Evolutionary conservation across 2,888 invertebrate species (phyloP), one percentile per base, ranked within the genome.

Genomic region (Clivina fossor): DNA sequence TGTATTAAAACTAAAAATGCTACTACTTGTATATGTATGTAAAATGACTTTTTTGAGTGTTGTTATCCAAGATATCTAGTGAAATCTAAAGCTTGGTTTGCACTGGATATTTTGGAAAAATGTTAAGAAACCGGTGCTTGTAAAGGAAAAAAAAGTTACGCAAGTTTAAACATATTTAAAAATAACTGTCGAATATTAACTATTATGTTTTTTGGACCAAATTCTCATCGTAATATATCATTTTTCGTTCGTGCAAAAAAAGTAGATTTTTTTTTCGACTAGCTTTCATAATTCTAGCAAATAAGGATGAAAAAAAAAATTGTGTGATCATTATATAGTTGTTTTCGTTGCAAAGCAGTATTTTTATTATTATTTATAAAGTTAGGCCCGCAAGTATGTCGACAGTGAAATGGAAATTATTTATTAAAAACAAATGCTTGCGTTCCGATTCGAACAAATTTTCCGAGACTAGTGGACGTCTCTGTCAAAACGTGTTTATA

Each of bases 1-100:
- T n/a, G n/a, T n/a, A n/a, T n/a, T n/a, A n/a, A n/a, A n/a, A n/a
- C 41, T 41, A 51, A 61, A 64, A 63, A 60, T 61, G 62, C 63
- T 64, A 64, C 60, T 64, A 62, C 62, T 63, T 56, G 43, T 53
- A 47, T 38, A 46, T 56, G 53, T 37, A 59, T 38, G 55, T 49
- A 55, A 56, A 57, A 55, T 53, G 46, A 57, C n/a, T n/a, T n/a
- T n/a, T n/a, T n/a, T n/a, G n/a, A n/a, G n/a, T n/a, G n/a, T n/a
- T n/a, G n/a, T n/a, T n/a, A n/a, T n/a, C n/a, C n/a, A n/a, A n/a
- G n/a, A n/a, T n/a, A n/a, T n/a, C n/a, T n/a, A n/a, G 44, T 51
- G 40, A 37, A 37, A 40, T 18, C 33, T n/a, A n/a, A n/a, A n/a
- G n/a, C 40, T 50, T 54, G 55, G 35, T 63, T 63, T 35, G 43